Evolutionary conservation across 30 jellyfish, hydroid and myxozoan genomes (phyloP).

Genomic region (Morbakka virulenta): DNA sequence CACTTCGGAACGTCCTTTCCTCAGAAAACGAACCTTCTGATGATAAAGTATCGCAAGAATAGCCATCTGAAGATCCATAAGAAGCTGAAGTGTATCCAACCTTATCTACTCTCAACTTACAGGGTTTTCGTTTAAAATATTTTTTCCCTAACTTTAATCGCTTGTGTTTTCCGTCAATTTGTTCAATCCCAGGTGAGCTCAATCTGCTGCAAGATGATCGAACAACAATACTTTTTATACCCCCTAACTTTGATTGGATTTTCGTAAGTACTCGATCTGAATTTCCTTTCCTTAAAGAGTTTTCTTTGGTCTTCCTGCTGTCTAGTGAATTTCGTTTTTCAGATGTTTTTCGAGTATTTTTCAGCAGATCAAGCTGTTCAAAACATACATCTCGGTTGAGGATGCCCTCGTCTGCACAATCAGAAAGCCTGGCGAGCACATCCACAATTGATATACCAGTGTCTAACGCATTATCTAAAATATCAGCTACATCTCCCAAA

Average conservation of each 20-base stretch:
- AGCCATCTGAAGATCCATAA: background rate
- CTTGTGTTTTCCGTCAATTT: too few species aligned
- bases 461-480: constrained; percentile 90
- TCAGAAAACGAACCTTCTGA: too few species aligned
- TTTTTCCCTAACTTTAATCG: background rate
- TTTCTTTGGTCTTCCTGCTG: background rate
- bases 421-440: constrained; percentile 81
- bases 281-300: background rate
- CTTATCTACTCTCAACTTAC: background rate
- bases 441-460: constrained; percentile 94
- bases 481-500: constrained; percentile 97
- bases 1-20: too few species aligned
- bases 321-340: background rate
- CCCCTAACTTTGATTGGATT: background rate
- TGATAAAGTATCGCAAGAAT: background rate
- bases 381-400: constrained; percentile 55
- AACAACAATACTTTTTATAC: background rate
- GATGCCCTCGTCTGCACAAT: constrained; percentile 77
- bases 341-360: background rate
- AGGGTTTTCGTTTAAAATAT: background rate
- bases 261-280: background rate
- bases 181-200: too few species aligned
- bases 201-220: background rate
- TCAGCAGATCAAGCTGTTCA: constrained; percentile 23
- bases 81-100: background rate